phyloP scores from a whole-genome alignment of 2,113 vertebrate genomes.

The Centropus unirufus region DNA sequence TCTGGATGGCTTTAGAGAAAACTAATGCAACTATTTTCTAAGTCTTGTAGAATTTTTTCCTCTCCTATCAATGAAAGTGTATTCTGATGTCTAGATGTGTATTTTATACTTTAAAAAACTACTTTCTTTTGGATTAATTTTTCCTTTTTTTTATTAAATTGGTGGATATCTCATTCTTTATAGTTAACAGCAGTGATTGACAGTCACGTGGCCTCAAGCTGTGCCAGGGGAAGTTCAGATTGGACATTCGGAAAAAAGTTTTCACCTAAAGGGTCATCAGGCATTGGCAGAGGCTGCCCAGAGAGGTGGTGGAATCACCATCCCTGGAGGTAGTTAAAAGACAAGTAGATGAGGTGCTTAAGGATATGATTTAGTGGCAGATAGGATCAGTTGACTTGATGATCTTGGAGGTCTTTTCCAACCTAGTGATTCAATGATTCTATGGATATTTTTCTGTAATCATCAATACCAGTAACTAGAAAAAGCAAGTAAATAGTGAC shows the following conservation, averaged over 20 bases:
- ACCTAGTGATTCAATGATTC: no score
- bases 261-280: no score
- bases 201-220: not conserved
- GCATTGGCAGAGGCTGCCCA: no score
- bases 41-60: not conserved
- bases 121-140: not conserved
- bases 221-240: no score
- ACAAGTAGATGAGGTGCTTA: no score
- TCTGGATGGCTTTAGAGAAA: constrained; percentile 4
- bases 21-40: constrained; percentile 30
- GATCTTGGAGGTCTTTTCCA: no score
- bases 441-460: not conserved
- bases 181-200: not conserved
- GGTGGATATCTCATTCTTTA: not conserved
- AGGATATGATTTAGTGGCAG: no score
- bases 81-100: not conserved
- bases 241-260: no score
- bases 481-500: not conserved
- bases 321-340: no score
- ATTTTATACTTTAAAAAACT: not conserved
- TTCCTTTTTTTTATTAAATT: not conserved
- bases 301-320: no score
- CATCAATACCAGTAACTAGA: not conserved
- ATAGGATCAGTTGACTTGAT: no score
- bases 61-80: not conserved